Conservation (phyloP, 2,113 vertebrate species). For the Zeus faber region DNA sequence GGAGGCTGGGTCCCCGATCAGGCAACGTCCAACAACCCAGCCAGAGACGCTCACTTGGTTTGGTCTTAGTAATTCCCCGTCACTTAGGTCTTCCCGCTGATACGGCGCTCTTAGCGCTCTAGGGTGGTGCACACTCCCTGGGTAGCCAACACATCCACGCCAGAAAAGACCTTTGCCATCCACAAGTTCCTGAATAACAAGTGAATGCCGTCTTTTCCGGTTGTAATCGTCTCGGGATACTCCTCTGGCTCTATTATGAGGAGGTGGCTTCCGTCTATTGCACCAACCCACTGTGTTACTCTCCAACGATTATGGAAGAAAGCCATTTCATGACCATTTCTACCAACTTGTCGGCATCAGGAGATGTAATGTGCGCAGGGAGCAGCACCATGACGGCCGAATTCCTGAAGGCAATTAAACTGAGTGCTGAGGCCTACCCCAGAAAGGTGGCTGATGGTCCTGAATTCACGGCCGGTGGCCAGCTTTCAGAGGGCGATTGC, state of each 20-base stretch:
- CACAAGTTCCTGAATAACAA: conserved; percentile 26
- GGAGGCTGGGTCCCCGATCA: conserved; percentile 14
- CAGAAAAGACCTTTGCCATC: conserved; percentile 33
- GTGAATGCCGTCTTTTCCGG: conserved; percentile 30
- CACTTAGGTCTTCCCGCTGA: conserved; percentile 12
- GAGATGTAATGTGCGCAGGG: too few species aligned
- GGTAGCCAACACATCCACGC: conserved; percentile 30
- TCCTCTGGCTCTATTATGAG: conserved; percentile 26
- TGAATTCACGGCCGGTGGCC: conserved; percentile 1
- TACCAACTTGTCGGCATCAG: too few species aligned
- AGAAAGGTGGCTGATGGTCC: conserved; percentile 1
- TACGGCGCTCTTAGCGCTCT: conserved; percentile 15
- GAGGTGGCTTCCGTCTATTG: conserved; percentile 26
- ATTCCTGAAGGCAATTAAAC: too few species aligned
- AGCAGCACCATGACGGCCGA: too few species aligned
- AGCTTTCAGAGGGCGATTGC: conserved; percentile 1
- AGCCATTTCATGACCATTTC: too few species aligned
- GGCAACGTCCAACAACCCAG: conserved; percentile 24
- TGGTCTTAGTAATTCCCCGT: conserved; percentile 18
- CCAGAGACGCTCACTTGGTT: conserved; percentile 15
- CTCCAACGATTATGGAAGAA: neutral
- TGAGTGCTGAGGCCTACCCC: too few species aligned
- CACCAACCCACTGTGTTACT: conserved; percentile 19
- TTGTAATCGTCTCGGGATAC: conserved; percentile 27
- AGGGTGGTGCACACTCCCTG: conserved; percentile 20